phyloP scores from a whole-genome alignment of 2,797 vertebrate genomes.

The Schizothorax lantsangensis region DNA sequence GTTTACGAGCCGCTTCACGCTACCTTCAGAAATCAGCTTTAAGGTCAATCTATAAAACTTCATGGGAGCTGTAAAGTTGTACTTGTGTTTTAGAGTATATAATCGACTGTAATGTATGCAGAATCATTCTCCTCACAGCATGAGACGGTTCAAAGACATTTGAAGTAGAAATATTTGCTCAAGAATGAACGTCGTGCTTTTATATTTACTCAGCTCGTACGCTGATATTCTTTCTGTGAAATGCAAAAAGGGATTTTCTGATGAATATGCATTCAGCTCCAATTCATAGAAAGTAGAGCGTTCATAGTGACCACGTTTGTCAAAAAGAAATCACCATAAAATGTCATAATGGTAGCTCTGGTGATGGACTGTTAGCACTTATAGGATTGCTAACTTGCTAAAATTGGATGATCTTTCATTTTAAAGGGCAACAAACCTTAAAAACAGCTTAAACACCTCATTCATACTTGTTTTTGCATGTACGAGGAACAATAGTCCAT shows the following conservation, averaged over 20 bases:
- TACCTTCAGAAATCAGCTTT: constrained; percentile 10
- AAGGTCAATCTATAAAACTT: constrained; percentile 15
- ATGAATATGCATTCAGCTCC: not conserved
- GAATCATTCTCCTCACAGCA: not conserved
- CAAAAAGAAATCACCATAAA: not conserved
- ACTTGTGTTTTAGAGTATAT: not conserved
- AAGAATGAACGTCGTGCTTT: not conserved
- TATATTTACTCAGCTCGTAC: not conserved
- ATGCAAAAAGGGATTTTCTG: not conserved
- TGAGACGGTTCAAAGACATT: not conserved
- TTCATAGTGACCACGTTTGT: not conserved
- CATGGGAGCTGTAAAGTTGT: not conserved
- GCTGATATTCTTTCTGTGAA: not conserved
- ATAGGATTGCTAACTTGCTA: not conserved
- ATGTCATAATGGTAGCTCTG: not conserved
- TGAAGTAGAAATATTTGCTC: not conserved
- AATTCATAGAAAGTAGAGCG: not conserved
- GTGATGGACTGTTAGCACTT: not conserved
- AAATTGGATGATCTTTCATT: not conserved
- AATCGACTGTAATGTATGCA: not conserved
- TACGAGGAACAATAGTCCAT: too few relatives aligned
- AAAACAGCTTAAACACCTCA: too few relatives aligned
- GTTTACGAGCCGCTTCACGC: not conserved
- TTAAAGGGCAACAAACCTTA: not conserved
- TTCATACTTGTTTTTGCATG: too few relatives aligned